A percentile compares a stretch with the other conserved stretches of the same genome.
phyloP scores from a whole-genome alignment of 92 coral and sea anemone species.

The Porites cylindrica region DNA sequence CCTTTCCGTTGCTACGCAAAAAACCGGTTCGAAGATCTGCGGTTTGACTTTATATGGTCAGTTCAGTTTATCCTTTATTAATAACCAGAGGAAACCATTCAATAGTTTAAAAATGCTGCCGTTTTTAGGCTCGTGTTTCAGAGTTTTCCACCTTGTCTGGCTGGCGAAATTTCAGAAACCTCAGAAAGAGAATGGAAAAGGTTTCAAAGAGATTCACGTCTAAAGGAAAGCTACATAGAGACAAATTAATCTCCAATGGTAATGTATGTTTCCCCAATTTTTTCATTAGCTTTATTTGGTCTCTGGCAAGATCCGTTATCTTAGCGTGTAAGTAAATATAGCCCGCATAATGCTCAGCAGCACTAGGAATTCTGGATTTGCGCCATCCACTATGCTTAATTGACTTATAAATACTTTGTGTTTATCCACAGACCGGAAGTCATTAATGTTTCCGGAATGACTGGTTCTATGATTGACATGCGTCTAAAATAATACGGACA shows the following conservation, averaged over 20 bases:
- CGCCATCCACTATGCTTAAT: slow-evolving; percentile 30
- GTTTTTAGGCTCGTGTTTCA: neutral
- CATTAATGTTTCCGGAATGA: slow-evolving; percentile 53
- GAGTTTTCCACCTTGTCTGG: neutral
- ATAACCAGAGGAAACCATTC: neutral
- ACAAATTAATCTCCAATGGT: no score
- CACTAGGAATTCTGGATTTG: slow-evolving; percentile 10
- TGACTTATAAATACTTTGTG: slow-evolving; percentile 48
- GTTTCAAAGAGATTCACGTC: no score
- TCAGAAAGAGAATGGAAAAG: neutral
- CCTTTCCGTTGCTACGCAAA: no score
- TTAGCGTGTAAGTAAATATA: neutral
- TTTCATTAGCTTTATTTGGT: neutral
- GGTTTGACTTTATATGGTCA: neutral
- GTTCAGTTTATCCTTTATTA: neutral
- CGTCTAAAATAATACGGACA: neutral
- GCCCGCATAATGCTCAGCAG: neutral
- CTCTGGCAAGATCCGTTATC: neutral
- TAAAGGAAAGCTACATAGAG: no score
- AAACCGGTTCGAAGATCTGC: neutral
- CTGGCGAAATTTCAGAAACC: neutral
- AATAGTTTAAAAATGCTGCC: neutral
- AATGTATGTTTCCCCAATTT: no score
- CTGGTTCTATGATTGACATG: slow-evolving; percentile 22
- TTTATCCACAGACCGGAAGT: slow-evolving; percentile 31